phyloP scores from a whole-genome alignment of 2,888 invertebrate species.

The Notodonta dromedarius region DNA sequence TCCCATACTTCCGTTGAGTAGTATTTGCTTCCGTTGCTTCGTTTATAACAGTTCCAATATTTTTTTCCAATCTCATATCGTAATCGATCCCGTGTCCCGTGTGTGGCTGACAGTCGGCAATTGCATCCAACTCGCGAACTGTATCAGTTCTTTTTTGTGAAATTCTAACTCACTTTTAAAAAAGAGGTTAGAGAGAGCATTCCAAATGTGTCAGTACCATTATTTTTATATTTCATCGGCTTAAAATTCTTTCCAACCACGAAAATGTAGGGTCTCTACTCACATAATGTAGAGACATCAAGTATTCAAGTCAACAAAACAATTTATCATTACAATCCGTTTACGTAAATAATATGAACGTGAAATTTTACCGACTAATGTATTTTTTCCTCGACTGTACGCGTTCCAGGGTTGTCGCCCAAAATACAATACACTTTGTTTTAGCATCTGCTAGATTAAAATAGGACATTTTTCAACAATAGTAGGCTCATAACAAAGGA shows the following conservation, averaged over 20 bases:
- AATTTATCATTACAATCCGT: background rate
- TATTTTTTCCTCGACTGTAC: constrained; percentile 1
- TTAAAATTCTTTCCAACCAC: no score
- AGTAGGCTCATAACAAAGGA: background rate
- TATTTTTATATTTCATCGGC: no score
- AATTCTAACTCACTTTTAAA: no score
- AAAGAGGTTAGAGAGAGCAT: no score
- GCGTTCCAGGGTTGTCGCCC: background rate
- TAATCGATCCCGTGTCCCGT: background rate
- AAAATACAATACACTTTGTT: constrained; percentile 4
- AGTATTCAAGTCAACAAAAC: background rate
- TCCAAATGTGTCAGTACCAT: no score
- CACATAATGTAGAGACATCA: background rate
- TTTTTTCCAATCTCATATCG: background rate
- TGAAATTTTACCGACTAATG: background rate
- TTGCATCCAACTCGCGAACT: background rate
- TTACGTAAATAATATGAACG: background rate
- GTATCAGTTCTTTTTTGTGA: background rate
- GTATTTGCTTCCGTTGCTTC: no score
- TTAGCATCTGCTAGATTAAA: background rate
- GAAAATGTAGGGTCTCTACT: no score
- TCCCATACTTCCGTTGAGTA: no score
- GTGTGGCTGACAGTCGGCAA: background rate
- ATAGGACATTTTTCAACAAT: constrained; percentile 1
- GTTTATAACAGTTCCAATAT: background rate